These are phyloP conservation scores for Drosophila albomicans DNA, from an alignment of 1,140 invertebrate species.

Conservation along the genomic window DNA sequence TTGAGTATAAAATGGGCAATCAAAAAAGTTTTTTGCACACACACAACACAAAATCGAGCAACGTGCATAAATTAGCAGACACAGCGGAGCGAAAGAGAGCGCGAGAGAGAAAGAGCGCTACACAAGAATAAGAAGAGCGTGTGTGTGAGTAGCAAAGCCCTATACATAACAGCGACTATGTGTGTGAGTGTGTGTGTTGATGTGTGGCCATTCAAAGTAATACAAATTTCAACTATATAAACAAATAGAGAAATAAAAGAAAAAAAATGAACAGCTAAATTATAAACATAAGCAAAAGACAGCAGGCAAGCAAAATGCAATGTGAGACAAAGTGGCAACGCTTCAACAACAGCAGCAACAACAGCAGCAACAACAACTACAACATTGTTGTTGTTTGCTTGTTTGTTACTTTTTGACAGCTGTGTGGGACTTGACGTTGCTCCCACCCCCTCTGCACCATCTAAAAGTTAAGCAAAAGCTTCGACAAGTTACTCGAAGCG, in stretches of 20 bases:
- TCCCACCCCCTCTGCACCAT: not conserved
- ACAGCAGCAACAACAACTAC: no score
- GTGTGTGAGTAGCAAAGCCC: constrained; percentile 42
- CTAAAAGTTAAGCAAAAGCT: constrained; percentile 39
- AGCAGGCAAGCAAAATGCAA: constrained; percentile 7
- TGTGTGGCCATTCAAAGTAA: constrained; percentile 32
- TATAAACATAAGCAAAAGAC: constrained; percentile 24
- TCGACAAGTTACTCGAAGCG: constrained; percentile 64
- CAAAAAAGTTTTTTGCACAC: constrained; percentile 50
- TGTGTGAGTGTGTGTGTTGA: constrained; percentile 2
- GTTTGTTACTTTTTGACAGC: constrained; percentile 33
- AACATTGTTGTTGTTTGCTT: constrained; percentile 13
- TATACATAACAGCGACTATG: constrained; percentile 18
- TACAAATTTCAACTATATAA: constrained; percentile 34
- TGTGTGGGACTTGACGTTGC: not conserved
- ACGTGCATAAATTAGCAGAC: constrained; percentile 54
- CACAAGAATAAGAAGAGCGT: constrained; percentile 34
- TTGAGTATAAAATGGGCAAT: constrained; percentile 51
- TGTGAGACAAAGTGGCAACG: constrained; percentile 38
- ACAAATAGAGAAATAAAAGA: constrained; percentile 19
- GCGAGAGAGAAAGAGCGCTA: constrained; percentile 21
- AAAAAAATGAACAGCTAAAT: constrained; percentile 15
- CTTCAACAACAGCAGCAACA: not conserved
- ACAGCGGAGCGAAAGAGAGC: constrained; percentile 19
- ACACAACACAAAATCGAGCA: constrained; percentile 45